Percentiles rank a stretch among this genome's conserved stretches.
Conservation (phyloP, 2,888 invertebrate species). For the Nemotelus nigrinus region DNA sequence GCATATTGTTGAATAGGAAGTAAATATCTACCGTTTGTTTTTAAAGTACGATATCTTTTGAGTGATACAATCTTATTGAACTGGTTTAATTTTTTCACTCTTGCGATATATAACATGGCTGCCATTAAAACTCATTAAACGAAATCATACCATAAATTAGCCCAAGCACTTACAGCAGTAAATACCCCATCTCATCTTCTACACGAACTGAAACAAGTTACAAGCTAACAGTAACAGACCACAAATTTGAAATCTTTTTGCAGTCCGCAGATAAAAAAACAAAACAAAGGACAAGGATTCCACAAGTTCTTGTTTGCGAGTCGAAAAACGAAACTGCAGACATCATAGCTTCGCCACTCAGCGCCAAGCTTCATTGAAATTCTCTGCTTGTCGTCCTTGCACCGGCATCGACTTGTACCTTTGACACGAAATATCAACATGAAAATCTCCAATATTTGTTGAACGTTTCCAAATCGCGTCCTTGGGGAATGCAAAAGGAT, state of each 20-base stretch:
- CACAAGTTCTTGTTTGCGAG: constrained; percentile 39
- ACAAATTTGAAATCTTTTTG: constrained; percentile 4
- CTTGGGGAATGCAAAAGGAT: constrained; percentile 42
- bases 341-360: background rate
- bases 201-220: constrained; percentile 13
- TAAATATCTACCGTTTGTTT: too few species aligned
- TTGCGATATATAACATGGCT: too few species aligned
- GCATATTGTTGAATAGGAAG: too few species aligned
- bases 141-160: constrained; percentile 25
- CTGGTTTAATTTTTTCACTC: too few species aligned
- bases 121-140: too few species aligned
- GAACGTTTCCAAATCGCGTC: constrained; percentile 36
- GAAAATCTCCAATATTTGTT: constrained; percentile 45
- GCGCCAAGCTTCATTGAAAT: constrained; percentile 33
- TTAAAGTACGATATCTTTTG: too few species aligned
- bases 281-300: constrained; percentile 16
- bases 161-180: constrained; percentile 23
- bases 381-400: constrained; percentile 37
- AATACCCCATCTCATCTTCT: constrained; percentile 19
- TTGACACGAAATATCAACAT: constrained; percentile 46
- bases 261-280: background rate
- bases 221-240: constrained; percentile 20
- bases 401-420: constrained; percentile 36
- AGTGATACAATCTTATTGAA: too few species aligned
- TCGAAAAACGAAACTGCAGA: constrained; percentile 24